Percentiles rank a stretch among this genome's conserved stretches.
phyloP scores from a whole-genome alignment of 2,888 invertebrate genomes.

The Coleophora flavipennella region DNA sequence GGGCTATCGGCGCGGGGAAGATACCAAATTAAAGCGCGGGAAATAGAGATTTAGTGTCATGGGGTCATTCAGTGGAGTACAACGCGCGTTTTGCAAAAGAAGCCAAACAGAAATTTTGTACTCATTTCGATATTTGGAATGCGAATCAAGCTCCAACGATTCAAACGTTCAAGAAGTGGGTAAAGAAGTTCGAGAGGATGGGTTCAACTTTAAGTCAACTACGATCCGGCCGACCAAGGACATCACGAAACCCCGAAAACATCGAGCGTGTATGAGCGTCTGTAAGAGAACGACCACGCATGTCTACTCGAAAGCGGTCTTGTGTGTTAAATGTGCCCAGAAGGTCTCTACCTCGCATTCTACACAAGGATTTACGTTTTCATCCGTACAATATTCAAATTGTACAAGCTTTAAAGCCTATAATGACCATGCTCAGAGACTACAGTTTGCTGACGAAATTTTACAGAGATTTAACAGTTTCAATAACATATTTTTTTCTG shows the following conservation, averaged over 20 bases:
- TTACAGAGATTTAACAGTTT: slow-evolving; percentile 9
- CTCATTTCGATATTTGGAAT: slow-evolving; percentile 1
- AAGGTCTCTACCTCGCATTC: slow-evolving; percentile 6
- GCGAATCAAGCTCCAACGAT: slow-evolving; percentile 1
- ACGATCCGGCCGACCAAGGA: slow-evolving; percentile 15
- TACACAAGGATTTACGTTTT: slow-evolving; percentile 5
- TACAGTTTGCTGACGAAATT: slow-evolving; percentile 8
- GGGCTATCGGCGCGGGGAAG: too few species aligned
- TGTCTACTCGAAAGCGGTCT: slow-evolving; percentile 5
- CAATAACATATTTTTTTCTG: slow-evolving; percentile 6
- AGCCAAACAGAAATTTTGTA: slow-evolving; percentile 4
- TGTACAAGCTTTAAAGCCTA: slow-evolving; percentile 7
- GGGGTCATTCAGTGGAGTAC: slow-evolving; percentile 4
- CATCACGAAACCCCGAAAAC: slow-evolving; percentile 10
- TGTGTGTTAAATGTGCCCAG: slow-evolving; percentile 5
- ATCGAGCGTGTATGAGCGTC: slow-evolving; percentile 5
- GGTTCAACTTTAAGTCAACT: slow-evolving; percentile 15
- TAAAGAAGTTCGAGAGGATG: slow-evolving; percentile 15
- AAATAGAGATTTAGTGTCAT: slow-evolving; percentile 3
- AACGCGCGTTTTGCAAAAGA: slow-evolving; percentile 3
- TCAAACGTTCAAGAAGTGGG: slow-evolving; percentile 11
- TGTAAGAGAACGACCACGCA: slow-evolving; percentile 4
- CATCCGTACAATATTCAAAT: slow-evolving; percentile 8
- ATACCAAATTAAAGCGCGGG: too few species aligned
- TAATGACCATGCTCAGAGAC: slow-evolving; percentile 7